Evolutionary conservation across 2,797 vertebrate genomes (phyloP), one percentile per base, ranked within the genome.

Genomic region (Amazona finschi): DNA sequence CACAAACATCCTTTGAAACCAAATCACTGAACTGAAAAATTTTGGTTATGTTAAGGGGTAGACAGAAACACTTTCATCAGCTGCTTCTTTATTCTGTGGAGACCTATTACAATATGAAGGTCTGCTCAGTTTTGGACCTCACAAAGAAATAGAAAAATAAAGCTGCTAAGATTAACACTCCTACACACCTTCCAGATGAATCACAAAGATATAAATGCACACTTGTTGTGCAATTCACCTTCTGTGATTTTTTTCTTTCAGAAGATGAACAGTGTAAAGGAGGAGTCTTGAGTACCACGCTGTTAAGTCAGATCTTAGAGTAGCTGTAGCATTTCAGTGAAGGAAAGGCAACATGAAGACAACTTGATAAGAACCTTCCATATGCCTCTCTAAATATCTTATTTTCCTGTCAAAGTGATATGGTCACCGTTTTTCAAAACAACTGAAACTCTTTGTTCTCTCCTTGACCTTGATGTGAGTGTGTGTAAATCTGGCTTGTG

Each of bases 261-360:
- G 49, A 87, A 87, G 50, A 49, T n/a, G 79, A 87, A 73, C 46
- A 90, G 50, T 46, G 22, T 28, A 75, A 50, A 83, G 52, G n/a
- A 83, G 66, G 52, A 72, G 11, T 55, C 78, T 73, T 58, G 46
- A 69, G 69, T 47, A 87, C 39, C 36, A 60, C 0, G 1, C 21
- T 83, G 46, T 47, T 78, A 92, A 81, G 89, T 89, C 83, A 92
- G n/a, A 39, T 62, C 53, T 85, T 89, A 41, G 62, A 46, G 85
- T 87, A 72, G n/a, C 49, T 61, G 33, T 28, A 73, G 61, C 1
- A 0, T 72, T 87, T 75, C 65, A 83, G 2, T 17, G n/a, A 89
- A 77, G 36, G 79, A 86, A 94, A 89, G 24, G 12, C 50, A 81
- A 61, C 50, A 20, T 16, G 43, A 91, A 93, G 83, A 89, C 58